A percentile compares a stretch with the other conserved stretches of the same genome.
Evolutionary conservation across 2,113 vertebrate species (phyloP).

Genomic region (Antechinus flavipes): DNA sequence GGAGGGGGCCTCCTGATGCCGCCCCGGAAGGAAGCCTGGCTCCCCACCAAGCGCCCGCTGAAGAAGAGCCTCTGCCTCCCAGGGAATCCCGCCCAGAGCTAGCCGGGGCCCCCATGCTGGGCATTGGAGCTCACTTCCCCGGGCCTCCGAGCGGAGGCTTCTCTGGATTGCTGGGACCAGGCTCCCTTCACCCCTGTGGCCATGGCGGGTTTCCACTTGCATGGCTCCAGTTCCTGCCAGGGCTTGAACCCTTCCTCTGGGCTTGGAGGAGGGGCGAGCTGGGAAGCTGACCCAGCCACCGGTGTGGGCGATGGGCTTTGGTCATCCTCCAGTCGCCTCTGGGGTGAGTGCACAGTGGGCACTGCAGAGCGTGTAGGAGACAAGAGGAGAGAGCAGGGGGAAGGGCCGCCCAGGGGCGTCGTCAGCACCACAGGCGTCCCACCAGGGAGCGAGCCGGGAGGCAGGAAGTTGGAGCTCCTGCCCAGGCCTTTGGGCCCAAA

Average conservation of each 20-base stretch:
- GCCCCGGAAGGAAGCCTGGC: rapidly evolving
- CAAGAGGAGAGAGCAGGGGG: conserved; percentile 8
- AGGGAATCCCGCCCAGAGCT: background rate
- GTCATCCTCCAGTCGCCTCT: background rate
- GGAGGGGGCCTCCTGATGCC: background rate
- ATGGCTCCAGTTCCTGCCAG: background rate
- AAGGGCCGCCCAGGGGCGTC: background rate
- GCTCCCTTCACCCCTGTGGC: conserved; percentile 8
- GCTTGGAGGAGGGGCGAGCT: background rate
- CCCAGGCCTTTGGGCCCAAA: conserved; percentile 38
- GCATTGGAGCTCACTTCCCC: conserved; percentile 36
- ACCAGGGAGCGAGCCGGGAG: rapidly evolving
- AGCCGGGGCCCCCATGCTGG: conserved; percentile 7
- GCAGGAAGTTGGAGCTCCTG: background rate
- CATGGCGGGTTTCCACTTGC: rapidly evolving
- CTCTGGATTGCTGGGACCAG: conserved; percentile 11
- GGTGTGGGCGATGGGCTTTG: background rate
- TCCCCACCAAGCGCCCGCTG: rapidly evolving
- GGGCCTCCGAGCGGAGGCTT: conserved; percentile 14
- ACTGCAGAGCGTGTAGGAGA: background rate
- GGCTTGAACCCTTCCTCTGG: background rate
- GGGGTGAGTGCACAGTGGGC: background rate
- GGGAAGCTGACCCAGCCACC: background rate
- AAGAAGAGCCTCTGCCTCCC: background rate
- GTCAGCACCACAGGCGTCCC: background rate